Evolutionary conservation across 2,113 vertebrate species (phyloP), one percentile per base, ranked within the genome.

Genomic region (Salvelinus alpinus): DNA sequence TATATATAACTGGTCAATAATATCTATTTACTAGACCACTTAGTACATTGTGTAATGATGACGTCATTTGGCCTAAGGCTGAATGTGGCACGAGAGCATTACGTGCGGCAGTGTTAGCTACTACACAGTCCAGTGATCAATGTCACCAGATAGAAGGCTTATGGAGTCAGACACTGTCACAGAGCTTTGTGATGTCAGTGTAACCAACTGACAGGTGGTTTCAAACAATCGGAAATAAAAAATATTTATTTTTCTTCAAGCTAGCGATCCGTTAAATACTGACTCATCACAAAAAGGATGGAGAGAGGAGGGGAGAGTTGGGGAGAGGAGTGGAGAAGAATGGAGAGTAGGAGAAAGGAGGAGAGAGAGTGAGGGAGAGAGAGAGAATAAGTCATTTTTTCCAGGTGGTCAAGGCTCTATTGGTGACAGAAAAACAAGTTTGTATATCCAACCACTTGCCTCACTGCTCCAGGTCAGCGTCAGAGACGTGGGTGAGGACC

Each of bases 391-490:
- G 88, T 93, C 88, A 91, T 82, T 88, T 90, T 93, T 94, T 93
- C 93, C 93, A 93, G 93, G 84, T 90, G 84, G 80, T 74, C 88
- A 85, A 85, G 84, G 88, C 78, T 73, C 79, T 74, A 85, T 44
- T 9, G 79, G 78, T 82, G 82, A 83, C 73, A 86, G 82, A 66
- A 91, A 89, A 91, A 89, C 88, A 92, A 89, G 38, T 62, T 54
- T 74, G 29, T 51, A 20, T 24, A 20, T 38, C 65, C 69, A 75
- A 82, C 44, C 20, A 83, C 92, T 95, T 87, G 93, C 94, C 94
- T 93, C 94, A 96, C 80, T 92, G 94, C 48, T 97, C 95, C 27
- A 97, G 94, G 89, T 97, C 96, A 1, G 96, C 94, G 87, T 97
- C 96, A 0, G 94, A 95, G 72, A 97, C 91, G 80, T 97, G 95